phyloP scores from a whole-genome alignment of 1,140 invertebrate genomes.

The Homarus americanus region DNA sequence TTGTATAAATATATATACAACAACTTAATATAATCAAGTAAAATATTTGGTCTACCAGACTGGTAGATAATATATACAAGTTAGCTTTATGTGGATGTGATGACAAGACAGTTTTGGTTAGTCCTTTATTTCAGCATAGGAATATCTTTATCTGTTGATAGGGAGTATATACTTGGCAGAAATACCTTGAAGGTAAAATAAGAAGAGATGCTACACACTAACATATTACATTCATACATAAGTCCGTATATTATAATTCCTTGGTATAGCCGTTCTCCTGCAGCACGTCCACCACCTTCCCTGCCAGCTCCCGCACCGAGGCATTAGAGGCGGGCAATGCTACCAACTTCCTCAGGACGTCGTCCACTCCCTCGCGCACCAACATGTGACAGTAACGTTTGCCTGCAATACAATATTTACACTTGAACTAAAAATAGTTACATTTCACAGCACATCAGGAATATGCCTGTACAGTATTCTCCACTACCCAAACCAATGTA shows the following conservation, averaged over 20 bases:
- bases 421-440: too few relatives aligned
- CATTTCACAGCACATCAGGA: too few relatives aligned
- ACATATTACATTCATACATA: constrained; percentile 10
- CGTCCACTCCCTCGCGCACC: constrained; percentile 82
- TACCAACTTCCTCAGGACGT: constrained; percentile 80
- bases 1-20: too few relatives aligned
- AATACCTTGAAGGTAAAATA: background rate
- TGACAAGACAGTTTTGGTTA: constrained; percentile 2
- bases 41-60: too few relatives aligned
- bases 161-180: background rate
- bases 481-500: too few relatives aligned
- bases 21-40: too few relatives aligned
- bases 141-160: background rate
- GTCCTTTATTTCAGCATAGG: background rate
- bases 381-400: constrained; percentile 87
- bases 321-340: constrained; percentile 50
- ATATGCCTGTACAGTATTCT: too few relatives aligned
- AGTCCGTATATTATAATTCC: constrained; percentile 36
- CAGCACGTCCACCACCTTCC: constrained; percentile 56
- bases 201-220: background rate
- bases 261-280: constrained; percentile 53
- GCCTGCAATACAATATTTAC: constrained; percentile 81
- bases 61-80: too few relatives aligned
- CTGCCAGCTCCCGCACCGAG: constrained; percentile 54
- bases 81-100: background rate